Evolutionary conservation across 2,797 vertebrate genomes (phyloP), one percentile per base, ranked within the genome.

Genomic region (Limnodromus scolopaceus): DNA sequence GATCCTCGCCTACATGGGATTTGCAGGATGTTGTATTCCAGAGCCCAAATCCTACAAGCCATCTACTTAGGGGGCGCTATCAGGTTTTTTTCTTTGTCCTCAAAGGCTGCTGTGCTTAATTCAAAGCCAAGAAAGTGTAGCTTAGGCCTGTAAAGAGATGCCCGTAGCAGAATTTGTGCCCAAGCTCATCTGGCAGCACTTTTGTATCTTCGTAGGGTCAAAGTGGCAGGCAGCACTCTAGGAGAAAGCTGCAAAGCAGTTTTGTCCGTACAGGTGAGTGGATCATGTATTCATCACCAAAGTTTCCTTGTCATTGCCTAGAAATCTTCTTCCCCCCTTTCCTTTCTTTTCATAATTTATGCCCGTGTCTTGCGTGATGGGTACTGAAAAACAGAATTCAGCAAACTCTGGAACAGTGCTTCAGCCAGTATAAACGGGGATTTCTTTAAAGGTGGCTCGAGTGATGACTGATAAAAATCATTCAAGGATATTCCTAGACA

Each of bases 401-500:
- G 51, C 16, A 64, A 70, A 80, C 9, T 13, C 8, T 28, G 20
- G 7, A 32, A 48, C 17, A 86, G 23, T 57, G 23, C 18, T 74
- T 60, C 60, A 57, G 18, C 6, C 2, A 2, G 2, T 30, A 13
- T 28, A 72, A 74, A 65, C 9, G 14, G 13, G 7, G 10, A 79
- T 27, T 36, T 32, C 34, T 79, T 54, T 68, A 64, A 69, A n/a
- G 12, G 16, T 8, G 4, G 16, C 12, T 69, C 0, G 0, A 69
- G n/a, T 4, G 10, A 46, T 8, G 7, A 38, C 23, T 66, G 81
- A 60, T 53, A 71, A 48, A 89, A 87, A 78, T 11, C 3, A 5
- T 48, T 39, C 19, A 61, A 93, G 11, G 24, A 54, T 86, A 34
- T 30, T 77, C 36, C 45, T 41, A 88, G 41, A 60, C 4, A 64